Evolutionary conservation across 2,797 vertebrate genomes (phyloP).

Genomic region (Diglossa cyanea): DNA sequence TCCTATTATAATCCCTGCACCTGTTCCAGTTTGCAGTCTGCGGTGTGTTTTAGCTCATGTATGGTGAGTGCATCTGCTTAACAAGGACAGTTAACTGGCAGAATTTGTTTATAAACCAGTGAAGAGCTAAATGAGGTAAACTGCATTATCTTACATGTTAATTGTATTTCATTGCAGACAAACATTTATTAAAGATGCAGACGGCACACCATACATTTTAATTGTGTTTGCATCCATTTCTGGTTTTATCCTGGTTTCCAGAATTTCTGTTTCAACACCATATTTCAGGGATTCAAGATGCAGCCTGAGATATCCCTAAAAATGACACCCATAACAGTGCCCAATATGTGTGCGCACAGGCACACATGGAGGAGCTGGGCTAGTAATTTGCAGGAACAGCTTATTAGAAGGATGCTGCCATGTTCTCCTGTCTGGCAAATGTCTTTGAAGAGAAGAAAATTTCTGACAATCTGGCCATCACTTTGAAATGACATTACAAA

Average conservation of each 20-base stretch:
- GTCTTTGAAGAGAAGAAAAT: not conserved
- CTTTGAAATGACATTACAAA: not conserved
- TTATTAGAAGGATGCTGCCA: not conserved
- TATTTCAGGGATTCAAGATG: not conserved
- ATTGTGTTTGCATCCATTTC: constrained; percentile 72
- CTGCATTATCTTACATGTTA: constrained; percentile 75
- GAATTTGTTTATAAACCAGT: constrained; percentile 77
- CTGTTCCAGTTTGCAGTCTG: constrained; percentile 67
- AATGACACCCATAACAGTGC: not conserved
- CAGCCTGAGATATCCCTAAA: not conserved
- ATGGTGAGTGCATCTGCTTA: constrained; percentile 73
- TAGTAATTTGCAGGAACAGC: not conserved
- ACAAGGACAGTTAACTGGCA: constrained; percentile 68
- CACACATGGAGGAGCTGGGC: not conserved
- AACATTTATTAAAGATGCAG: constrained; percentile 76
- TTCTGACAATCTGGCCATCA: not conserved
- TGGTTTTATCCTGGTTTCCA: constrained; percentile 57
- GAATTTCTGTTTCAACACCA: constrained; percentile 25
- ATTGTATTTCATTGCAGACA: constrained; percentile 74
- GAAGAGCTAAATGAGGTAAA: constrained; percentile 77
- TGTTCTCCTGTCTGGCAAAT: not conserved
- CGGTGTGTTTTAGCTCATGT: constrained; percentile 43
- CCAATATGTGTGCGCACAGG: rapidly evolving
- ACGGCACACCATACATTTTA: constrained; percentile 69
- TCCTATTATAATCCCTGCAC: constrained; percentile 67